Evolutionary conservation across 1,140 invertebrate species (phyloP), one percentile per base, ranked within the genome.

Genomic region (Plectus sambesii): DNA sequence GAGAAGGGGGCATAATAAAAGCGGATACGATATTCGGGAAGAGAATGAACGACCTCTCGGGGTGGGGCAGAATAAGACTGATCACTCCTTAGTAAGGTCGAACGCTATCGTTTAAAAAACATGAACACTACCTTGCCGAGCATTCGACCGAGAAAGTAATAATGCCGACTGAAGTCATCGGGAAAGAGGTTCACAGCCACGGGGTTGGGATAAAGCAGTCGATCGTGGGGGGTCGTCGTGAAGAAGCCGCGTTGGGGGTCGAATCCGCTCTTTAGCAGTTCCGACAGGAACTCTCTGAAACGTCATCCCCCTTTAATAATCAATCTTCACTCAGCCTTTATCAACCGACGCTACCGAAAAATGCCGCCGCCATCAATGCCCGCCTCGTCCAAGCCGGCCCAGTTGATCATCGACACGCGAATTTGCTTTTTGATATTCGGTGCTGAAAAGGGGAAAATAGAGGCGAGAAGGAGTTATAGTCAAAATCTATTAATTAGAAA

Each of bases 241-340:
- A 97, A 97, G 62, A 96, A 85, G 0, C 90, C 92, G 33, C 89
- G 76, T 69, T 94, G 96, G 0, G 92, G 90, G 75, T 98, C 88
- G 70, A 96, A 96, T 0, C 85, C 84, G 0, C 88, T 90, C 71
- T 88, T 90, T 4, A 96, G 71, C 3, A 96, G 73, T 38, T 70
- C 62, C 9, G 64, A 60, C 9, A 74, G 52, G 55, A 74, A 73
- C 19, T 43, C 27, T 5, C 41, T n/a, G n/a, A n/a, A 12, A 33
- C 30, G n/a, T 33, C 30, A 33, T 12, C 12, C 30, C 30, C n/a
- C n/a, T 33, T 12, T n/a, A n/a, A n/a, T n/a, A n/a, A n/a, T n/a
- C n/a, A n/a, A n/a, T n/a, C n/a, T n/a, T n/a, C n/a, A n/a, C n/a
- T n/a, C n/a, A n/a, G n/a, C n/a, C n/a, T n/a, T n/a, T n/a, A n/a